These are phyloP conservation scores for Cynopterus sphinx DNA, from an alignment of 2,797 vertebrate species.

Conservation along the genomic window DNA sequence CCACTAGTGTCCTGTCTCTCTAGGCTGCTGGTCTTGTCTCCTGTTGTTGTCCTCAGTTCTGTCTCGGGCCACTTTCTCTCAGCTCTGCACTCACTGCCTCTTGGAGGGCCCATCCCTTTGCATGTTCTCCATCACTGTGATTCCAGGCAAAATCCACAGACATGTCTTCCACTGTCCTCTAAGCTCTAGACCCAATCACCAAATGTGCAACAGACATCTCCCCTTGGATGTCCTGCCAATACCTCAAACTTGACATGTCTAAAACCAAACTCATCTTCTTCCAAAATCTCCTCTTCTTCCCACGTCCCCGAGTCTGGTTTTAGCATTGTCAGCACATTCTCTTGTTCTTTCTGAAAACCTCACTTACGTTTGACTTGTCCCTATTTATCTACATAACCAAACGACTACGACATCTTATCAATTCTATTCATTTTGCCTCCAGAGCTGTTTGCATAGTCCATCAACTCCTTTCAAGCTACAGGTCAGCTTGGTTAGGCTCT, in stretches of 20 bases:
- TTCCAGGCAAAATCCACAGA: not conserved
- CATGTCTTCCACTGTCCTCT: not conserved
- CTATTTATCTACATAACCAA: not conserved
- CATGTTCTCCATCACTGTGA: not conserved
- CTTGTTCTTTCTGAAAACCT: not conserved
- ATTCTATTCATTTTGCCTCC: not conserved
- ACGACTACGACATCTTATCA: not conserved
- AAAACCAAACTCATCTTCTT: not conserved
- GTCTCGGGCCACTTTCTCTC: not conserved
- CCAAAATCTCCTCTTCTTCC: not conserved
- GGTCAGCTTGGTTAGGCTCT: not conserved
- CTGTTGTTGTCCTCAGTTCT: not conserved
- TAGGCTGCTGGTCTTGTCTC: not conserved
- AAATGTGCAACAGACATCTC: not conserved
- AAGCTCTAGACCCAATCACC: not conserved
- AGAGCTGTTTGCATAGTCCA: not conserved
- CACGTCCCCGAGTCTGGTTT: not conserved
- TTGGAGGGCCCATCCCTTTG: not conserved
- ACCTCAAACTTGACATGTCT: not conserved
- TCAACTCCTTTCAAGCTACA: not conserved
- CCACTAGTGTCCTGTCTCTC: not conserved
- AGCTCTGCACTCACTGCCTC: not conserved
- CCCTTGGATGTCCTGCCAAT: not conserved
- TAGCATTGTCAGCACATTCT: not conserved
- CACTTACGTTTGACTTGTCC: not conserved